Conservation (phyloP, 1,140 invertebrate species). For the Cotesia typhae region DNA sequence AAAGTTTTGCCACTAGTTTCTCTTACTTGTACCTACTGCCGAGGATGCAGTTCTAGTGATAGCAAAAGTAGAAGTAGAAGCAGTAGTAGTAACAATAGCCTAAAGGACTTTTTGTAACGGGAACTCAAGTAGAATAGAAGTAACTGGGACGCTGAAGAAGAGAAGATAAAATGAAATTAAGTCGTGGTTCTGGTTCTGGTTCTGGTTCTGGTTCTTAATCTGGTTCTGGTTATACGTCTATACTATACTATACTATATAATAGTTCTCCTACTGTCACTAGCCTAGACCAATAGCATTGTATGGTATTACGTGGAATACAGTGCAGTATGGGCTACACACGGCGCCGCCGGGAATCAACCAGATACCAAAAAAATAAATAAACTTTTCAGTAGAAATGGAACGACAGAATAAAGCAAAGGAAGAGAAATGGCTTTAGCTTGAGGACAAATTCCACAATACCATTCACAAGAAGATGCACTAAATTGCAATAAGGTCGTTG, state of each 20-base stretch:
- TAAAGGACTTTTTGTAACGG: constrained; percentile 2
- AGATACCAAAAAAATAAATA: background rate
- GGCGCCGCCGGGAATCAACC: constrained; percentile 24
- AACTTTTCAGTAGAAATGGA: background rate
- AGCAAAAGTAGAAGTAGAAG: background rate
- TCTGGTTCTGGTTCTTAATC: too few species aligned
- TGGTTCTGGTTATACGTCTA: too few species aligned
- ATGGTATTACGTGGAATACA: too few species aligned
- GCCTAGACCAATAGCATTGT: too few species aligned
- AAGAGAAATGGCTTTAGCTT: constrained; percentile 29
- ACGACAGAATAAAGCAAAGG: constrained; percentile 4
- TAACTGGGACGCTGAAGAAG: constrained; percentile 9
- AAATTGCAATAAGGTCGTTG: constrained; percentile 34
- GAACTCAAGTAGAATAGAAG: background rate
- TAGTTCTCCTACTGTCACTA: too few species aligned
- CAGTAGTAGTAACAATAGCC: background rate
- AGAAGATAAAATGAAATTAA: constrained; percentile 36
- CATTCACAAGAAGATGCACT: constrained; percentile 5
- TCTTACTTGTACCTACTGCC: background rate
- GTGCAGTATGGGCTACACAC: constrained; percentile 17
- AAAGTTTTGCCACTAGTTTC: constrained; percentile 3
- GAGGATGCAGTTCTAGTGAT: background rate
- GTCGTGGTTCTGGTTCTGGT: constrained; percentile 14
- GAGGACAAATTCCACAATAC: constrained; percentile 34
- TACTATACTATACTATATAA: too few species aligned